Percentiles rank a stretch among this genome's conserved stretches.
These are phyloP conservation scores for Malurus cyaneus DNA, from an alignment of 2,113 vertebrate species.

Conservation along the genomic window DNA sequence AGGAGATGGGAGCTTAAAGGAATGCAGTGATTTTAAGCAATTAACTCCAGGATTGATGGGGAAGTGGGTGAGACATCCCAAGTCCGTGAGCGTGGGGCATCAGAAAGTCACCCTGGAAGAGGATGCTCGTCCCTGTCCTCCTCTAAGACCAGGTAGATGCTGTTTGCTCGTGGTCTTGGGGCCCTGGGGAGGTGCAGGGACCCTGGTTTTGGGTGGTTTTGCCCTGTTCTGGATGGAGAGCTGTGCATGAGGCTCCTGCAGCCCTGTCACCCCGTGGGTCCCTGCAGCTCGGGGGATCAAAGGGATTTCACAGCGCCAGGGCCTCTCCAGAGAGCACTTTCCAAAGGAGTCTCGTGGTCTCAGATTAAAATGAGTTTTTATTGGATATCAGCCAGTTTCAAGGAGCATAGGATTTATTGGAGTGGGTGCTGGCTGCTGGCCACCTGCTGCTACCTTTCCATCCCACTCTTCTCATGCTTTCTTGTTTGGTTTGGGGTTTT, in stretches of 20 bases:
- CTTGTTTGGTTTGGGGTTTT: not conserved
- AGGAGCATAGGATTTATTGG: conserved; percentile 59
- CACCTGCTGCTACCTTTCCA: conserved; percentile 31
- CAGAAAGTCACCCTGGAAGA: no score
- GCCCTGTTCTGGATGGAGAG: accelerated
- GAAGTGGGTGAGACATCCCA: accelerated
- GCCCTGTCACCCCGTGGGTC: not conserved
- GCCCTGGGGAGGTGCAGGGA: not conserved
- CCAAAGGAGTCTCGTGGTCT: conserved; percentile 49
- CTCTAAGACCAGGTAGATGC: not conserved
- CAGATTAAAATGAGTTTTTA: conserved; percentile 72
- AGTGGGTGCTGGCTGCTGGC: conserved; percentile 52
- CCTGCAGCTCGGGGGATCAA: not conserved
- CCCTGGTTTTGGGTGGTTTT: accelerated
- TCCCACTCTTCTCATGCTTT: not conserved
- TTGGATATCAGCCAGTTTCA: conserved; percentile 66
- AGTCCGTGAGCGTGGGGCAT: not conserved
- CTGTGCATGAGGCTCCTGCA: not conserved
- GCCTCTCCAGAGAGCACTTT: conserved; percentile 61
- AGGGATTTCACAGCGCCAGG: not conserved
- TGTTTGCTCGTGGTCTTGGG: not conserved
- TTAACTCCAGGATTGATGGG: not conserved
- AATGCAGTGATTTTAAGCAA: not conserved
- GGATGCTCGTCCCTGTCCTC: not conserved
- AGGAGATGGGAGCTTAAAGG: not conserved